Conservation (phyloP, 2,797 vertebrate species). For the Lemur catta region DNA sequence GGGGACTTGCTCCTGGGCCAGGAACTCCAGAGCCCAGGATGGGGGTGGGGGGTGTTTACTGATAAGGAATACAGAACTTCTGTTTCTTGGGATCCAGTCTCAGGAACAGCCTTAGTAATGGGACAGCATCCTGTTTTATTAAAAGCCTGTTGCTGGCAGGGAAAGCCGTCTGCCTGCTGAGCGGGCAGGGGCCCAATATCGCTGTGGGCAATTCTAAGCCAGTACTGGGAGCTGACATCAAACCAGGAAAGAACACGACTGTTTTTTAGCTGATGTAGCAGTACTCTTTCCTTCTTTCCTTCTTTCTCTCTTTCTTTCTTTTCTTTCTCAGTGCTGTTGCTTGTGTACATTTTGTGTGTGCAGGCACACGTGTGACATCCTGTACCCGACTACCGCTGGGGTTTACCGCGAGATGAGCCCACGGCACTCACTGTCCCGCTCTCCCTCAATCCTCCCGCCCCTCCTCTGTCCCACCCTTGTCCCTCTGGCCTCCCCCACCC, state of each 20-base stretch:
- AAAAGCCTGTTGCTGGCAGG: constrained; percentile 63
- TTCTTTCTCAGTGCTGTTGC: not conserved
- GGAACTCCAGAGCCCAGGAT: not conserved
- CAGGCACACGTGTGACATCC: not conserved
- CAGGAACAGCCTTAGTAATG: not conserved
- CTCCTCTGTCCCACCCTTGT: not conserved
- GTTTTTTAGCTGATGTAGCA: constrained; percentile 65
- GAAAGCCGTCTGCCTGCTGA: constrained; percentile 58
- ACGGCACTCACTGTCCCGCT: not conserved
- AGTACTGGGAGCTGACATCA: constrained; percentile 41
- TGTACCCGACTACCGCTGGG: not conserved
- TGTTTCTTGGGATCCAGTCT: not conserved
- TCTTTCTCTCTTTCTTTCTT: not conserved
- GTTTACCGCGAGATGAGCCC: not conserved
- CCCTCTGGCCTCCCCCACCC: not conserved
- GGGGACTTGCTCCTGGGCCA: not conserved
- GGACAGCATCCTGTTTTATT: constrained; percentile 65
- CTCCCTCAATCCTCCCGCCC: too few relatives aligned
- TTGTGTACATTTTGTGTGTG: not conserved
- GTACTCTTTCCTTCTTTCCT: not conserved
- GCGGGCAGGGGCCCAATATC: constrained; percentile 58
- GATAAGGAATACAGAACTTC: not conserved
- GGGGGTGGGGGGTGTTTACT: not conserved
- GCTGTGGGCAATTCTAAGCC: constrained; percentile 52
- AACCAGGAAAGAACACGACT: constrained; percentile 43